Percentiles rank a stretch among this genome's conserved stretches.
phyloP scores from a whole-genome alignment of 2,888 invertebrate genomes.

The Cryptocephalus moraei region DNA sequence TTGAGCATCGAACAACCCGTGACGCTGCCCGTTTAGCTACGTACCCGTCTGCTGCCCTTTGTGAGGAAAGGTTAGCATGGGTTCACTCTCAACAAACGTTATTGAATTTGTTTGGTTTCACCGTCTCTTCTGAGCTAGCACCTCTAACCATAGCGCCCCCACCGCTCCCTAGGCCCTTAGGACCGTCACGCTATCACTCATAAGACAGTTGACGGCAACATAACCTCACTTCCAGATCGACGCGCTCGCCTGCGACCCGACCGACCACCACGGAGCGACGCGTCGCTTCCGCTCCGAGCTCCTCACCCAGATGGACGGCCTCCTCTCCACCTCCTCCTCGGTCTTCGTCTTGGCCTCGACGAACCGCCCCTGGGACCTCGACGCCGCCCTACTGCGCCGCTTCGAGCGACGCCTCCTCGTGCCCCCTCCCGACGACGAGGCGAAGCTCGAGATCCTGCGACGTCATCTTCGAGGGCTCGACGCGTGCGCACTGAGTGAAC shows the following conservation, averaged over 20 bases:
- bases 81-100: too few species aligned
- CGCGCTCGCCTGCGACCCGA: constrained; percentile 60
- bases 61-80: too few species aligned
- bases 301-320: constrained; percentile 77
- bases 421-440: constrained; percentile 58
- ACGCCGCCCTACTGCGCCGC: constrained; percentile 75
- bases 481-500: constrained; percentile 32
- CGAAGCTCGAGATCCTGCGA: constrained; percentile 59
- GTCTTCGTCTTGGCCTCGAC: constrained; percentile 79
- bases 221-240: constrained; percentile 41
- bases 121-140: too few species aligned
- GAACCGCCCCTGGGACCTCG: constrained; percentile 90
- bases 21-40: too few species aligned
- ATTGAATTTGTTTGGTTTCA: too few species aligned
- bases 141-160: too few species aligned
- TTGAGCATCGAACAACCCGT: too few species aligned
- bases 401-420: constrained; percentile 81
- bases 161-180: too few species aligned
- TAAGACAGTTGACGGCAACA: too few species aligned
- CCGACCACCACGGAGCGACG: constrained; percentile 75
- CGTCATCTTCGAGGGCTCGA: constrained; percentile 40
- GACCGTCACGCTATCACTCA: too few species aligned
- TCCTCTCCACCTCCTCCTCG: constrained; percentile 49
- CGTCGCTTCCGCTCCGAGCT: constrained; percentile 82
- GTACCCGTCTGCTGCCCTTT: too few species aligned